Conservation (phyloP, 2,888 invertebrate genomes). For the Achlya flavicornis region DNA sequence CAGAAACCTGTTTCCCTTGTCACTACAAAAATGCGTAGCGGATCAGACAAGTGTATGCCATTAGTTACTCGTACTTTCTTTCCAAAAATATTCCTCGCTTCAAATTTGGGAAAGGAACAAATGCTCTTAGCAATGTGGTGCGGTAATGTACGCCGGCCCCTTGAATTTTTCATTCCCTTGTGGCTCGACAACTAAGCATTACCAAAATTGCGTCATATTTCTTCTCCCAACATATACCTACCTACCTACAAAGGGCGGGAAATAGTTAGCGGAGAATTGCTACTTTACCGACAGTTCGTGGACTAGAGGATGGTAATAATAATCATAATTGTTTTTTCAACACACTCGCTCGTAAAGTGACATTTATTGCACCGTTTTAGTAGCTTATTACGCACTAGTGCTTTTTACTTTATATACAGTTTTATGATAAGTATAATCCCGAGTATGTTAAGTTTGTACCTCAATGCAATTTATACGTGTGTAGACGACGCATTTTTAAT, state of each 20-base stretch:
- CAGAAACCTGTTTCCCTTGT: conserved; percentile 41
- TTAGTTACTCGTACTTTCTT: conserved; percentile 50
- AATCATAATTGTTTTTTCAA: conserved; percentile 46
- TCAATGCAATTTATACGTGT: no score
- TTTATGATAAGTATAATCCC: no score
- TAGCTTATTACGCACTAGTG: no score
- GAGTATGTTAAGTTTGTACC: no score
- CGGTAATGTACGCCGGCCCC: conserved; percentile 77
- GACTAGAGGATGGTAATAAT: conserved; percentile 29
- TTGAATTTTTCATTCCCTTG: conserved; percentile 83
- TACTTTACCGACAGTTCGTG: conserved; percentile 55
- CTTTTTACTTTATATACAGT: no score
- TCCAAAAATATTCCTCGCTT: conserved; percentile 66
- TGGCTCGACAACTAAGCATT: conserved; percentile 82
- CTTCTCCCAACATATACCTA: conserved; percentile 73
- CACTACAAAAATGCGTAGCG: conserved; percentile 32
- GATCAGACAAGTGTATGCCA: conserved; percentile 43
- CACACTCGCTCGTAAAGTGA: no score
- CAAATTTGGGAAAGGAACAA: conserved; percentile 70
- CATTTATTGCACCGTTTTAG: no score
- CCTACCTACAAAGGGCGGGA: conserved; percentile 60
- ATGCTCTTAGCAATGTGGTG: conserved; percentile 76
- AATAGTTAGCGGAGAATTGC: conserved; percentile 73
- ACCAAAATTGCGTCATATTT: conserved; percentile 83
- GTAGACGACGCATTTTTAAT: no score